Percentiles rank a stretch among this genome's conserved stretches.
phyloP scores from a whole-genome alignment of 2,113 vertebrate species.

The Ifrita kowaldi region DNA sequence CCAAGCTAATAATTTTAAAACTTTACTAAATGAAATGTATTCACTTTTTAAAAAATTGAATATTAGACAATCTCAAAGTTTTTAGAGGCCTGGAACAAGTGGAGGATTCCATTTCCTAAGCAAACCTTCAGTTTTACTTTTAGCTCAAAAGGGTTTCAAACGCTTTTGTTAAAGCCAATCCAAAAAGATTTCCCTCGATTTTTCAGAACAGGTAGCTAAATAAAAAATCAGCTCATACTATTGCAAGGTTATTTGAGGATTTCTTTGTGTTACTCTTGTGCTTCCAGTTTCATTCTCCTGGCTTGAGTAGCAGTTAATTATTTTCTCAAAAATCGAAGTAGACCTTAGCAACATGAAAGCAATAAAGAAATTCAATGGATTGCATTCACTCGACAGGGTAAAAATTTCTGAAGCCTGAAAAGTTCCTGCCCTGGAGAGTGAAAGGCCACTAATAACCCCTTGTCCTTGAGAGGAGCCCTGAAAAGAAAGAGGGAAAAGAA shows the following conservation, averaged over 20 bases:
- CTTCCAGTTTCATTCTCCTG: background rate
- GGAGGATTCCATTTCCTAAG: background rate
- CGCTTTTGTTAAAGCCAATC: background rate
- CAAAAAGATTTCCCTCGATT: background rate
- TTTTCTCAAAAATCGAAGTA: background rate
- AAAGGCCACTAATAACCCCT: slow-evolving; percentile 39
- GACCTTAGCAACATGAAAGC: background rate
- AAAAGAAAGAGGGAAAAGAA: background rate
- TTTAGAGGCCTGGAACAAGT: background rate
- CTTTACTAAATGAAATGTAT: background rate
- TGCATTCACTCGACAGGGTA: background rate
- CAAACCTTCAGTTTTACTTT: background rate
- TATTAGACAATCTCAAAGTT: background rate
- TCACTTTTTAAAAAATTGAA: background rate
- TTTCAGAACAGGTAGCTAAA: background rate
- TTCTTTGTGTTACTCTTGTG: background rate
- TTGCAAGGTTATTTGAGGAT: background rate
- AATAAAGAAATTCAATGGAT: slow-evolving; percentile 19
- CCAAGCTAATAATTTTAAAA: background rate
- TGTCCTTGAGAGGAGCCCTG: slow-evolving; percentile 16
- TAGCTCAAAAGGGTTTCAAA: background rate
- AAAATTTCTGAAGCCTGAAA: slow-evolving; percentile 30
- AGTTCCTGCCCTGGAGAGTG: background rate
- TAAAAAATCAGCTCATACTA: background rate
- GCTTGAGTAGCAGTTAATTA: slow-evolving; percentile 32